Base-by-base conservation (phyloP, 92 coral and sea anemone genomes). In the Palythoa grandiflora region DNA sequence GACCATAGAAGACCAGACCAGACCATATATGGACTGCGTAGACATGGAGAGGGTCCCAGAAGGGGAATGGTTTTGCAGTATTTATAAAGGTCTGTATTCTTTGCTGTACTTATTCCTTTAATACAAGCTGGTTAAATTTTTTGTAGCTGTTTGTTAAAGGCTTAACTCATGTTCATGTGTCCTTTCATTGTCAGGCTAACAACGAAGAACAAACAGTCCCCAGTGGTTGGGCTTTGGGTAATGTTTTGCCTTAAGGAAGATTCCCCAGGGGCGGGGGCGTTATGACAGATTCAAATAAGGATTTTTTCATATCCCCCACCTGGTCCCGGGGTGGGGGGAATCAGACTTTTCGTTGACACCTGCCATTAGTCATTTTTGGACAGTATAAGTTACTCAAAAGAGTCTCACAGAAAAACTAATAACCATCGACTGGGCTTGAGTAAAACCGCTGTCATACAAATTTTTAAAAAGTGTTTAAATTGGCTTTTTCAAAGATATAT, bases 1-100 rank as follows among this genome's bases (percentile, higher is more conserved):
- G 28, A 28, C 28, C 28, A 28, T 28, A 28, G 28, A 28, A 28
- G 28, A 28, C 28, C 28, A 28, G 28, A 28, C 28, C 28, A 28
- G 28, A 28, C 28, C 28, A 28, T 28, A 72, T 21, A 19, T 84
- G 80, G 88, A 36, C n/a, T 84, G 88, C 36, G 28, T 84, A 12
- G 80, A 21, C 9, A 12, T 71, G 21, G 71, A 47, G 17, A 37
- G 13, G 61, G 80, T 15, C 2, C 71, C 80, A 70, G 79, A 84
- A 72, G 88, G 88, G 47, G 36, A 84, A 35, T 84, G 88, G 80
- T 39, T 84, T 52, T 84, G 88, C 20, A 70, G 79, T 70, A 12
- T 84, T 38, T 84, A 71, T 54, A 84, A 86, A 55, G 89, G 83
- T 86, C 75, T 36, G 51, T 71, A 28, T 28, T 35, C 6, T 36